Conservation (phyloP, 2,888 invertebrate genomes). For the Papilio demoleus region DNA sequence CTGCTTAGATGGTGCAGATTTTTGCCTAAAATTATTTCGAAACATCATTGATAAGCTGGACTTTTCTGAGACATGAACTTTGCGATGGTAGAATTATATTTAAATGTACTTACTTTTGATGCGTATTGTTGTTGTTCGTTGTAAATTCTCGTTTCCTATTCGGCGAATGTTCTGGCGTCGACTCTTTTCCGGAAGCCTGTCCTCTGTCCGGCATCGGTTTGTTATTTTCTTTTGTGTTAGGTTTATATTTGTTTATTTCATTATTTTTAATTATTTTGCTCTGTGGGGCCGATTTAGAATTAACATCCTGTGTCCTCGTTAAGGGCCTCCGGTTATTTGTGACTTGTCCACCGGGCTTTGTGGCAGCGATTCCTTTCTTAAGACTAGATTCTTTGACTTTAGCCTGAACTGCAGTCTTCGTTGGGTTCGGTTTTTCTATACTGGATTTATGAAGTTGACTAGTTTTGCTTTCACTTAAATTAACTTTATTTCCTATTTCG, state of each 20-base stretch:
- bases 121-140: slow-evolving; percentile 46
- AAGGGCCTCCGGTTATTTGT: slow-evolving; percentile 63
- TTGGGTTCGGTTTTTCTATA: slow-evolving; percentile 72
- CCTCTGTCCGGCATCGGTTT: slow-evolving; percentile 77
- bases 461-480: slow-evolving; percentile 77
- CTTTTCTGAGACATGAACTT: too few relatives aligned
- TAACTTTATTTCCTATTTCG: slow-evolving; percentile 76
- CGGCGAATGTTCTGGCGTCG: slow-evolving; percentile 84
- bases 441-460: slow-evolving; percentile 73
- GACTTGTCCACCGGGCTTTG: slow-evolving; percentile 56
- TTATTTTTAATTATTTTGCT: slow-evolving; percentile 54
- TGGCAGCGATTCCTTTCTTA: slow-evolving; percentile 56
- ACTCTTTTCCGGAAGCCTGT: slow-evolving; percentile 86
- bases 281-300: slow-evolving; percentile 58
- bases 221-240: slow-evolving; percentile 63
- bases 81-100: background rate
- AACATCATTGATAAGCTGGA: background rate
- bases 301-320: slow-evolving; percentile 65
- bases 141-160: slow-evolving; percentile 66
- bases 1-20: slow-evolving; percentile 71
- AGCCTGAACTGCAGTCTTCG: slow-evolving; percentile 68
- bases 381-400: slow-evolving; percentile 82
- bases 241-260: slow-evolving; percentile 58
- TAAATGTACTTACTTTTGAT: slow-evolving; percentile 63
- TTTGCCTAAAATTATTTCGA: slow-evolving; percentile 56